These are phyloP conservation scores for Pediacus dermestoides DNA, from an alignment of 2,888 invertebrate species.

Conservation along the genomic window DNA sequence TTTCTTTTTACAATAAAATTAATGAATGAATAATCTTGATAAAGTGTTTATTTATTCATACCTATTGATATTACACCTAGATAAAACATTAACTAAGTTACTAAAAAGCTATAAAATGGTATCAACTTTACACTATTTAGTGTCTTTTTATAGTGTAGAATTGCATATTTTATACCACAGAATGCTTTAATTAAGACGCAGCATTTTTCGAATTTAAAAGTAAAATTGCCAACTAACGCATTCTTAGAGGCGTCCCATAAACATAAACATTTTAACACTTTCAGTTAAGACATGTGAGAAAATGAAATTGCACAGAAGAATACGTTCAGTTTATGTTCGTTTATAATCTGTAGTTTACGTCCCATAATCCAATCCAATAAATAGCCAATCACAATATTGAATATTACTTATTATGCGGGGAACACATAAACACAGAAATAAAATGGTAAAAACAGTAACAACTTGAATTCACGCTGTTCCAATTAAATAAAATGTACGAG, in stretches of 20 bases:
- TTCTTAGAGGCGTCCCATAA: conserved; percentile 14
- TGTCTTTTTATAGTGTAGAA: too few relatives aligned
- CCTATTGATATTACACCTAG: too few relatives aligned
- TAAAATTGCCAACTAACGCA: conserved; percentile 10
- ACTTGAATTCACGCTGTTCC: conserved; percentile 44
- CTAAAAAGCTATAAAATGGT: too few relatives aligned
- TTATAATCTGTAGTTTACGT: conserved; percentile 40
- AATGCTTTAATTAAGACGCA: conserved; percentile 13
- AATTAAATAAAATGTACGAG: conserved; percentile 46
- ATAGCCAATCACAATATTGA: conserved; percentile 47
- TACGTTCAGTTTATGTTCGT: conserved; percentile 35
- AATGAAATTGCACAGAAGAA: conserved; percentile 27
- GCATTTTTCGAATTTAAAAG: conserved; percentile 11
- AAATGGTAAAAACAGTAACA: conserved; percentile 42
- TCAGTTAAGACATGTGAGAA: conserved; percentile 14
- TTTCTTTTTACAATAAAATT: too few relatives aligned
- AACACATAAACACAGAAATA: conserved; percentile 42
- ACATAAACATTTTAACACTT: conserved; percentile 23
- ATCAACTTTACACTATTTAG: too few relatives aligned
- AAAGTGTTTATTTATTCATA: too few relatives aligned
- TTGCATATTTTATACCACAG: too few relatives aligned
- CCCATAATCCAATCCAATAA: conserved; percentile 43
- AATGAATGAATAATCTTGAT: too few relatives aligned
- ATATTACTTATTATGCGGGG: conserved; percentile 44
- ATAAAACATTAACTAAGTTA: too few relatives aligned